Evolutionary conservation across 2,113 vertebrate species (phyloP), one percentile per base, ranked within the genome.

Genomic region (Chascanopsetta lugubris): DNA sequence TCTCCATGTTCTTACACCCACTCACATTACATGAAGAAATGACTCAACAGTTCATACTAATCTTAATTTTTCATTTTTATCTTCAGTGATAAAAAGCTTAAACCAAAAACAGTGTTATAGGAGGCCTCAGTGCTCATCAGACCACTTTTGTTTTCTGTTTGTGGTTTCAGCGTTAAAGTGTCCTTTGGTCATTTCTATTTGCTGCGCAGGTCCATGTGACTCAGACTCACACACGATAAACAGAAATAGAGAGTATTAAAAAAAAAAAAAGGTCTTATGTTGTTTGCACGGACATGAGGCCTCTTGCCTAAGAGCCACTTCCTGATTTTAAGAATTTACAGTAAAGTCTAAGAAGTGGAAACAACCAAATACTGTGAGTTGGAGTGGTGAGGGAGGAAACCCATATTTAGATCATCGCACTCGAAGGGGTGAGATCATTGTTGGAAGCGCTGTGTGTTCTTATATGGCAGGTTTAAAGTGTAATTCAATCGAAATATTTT

Each of bases 221-320:
- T 29, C 21, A 11, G 20, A 9, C 51, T n/a, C n/a, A 36, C 25
- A 20, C 11, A 20, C 32, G 18, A 15, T 12, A 24, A 22, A 17
- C 6, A 18, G n/a, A 24, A 4, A 11, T 20, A 20, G 18, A 20
- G 17, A 4, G n/a, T n/a, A n/a, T n/a, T 21, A 5, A 38, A 59
- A n/a, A 2, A 46, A 9, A 46, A 12, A 32, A 4, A n/a, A 6
- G 12, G 51, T 18, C 48, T 61, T 3, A 18, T 10, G 70, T 60
- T 12, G 15, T 24, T 38, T 79, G 50, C 64, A 67, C 30, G 47
- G 49, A 50, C 27, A 2, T 24, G 2, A 18, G 26, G 15, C 45
- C 65, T 40, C 47, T 87, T 82, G 51, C 79, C 47, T 3, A 69
- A 84, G 75, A 73, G 21, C 20, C 32, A 83, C 77, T 87, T 89